Base-by-base conservation (phyloP, 1,140 invertebrate genomes). In the Dendroctonus valens region DNA sequence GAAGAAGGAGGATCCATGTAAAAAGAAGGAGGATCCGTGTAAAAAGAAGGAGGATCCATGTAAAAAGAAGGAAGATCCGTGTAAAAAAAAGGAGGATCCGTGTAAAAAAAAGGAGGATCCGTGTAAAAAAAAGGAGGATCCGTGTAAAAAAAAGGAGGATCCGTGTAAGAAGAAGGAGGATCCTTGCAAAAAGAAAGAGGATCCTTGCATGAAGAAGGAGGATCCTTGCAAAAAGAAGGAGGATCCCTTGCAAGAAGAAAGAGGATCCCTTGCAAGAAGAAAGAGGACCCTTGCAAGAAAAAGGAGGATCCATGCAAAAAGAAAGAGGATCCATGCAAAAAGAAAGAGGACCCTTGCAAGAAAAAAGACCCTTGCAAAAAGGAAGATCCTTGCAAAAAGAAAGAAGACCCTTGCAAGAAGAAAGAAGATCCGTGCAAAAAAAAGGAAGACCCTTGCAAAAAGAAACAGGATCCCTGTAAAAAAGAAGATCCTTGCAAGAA, bases 1-100 rank as follows among this genome's bases (percentile, higher is more conserved):
- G 39, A 69, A 67, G 41, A 69, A 62, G 40, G 51, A 52, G 11
- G 57, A 67, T 61, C 48, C 59, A 7, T 59, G 54, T 39, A 59
- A 52, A 5, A 52, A 66, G 11, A 51, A 65, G 12, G 42, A 57
- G 38, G 57, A 44, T 9, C 39, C 55, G 3, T 60, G 41, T 9
- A 69, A 62, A 26, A 68, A 55, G 46, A 49, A 50, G 26, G 26
- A 26, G 3, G 26, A 26, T 26, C 26, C 26, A 26, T 26, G 26
- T 26, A 26, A 26, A 26, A 26, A 26, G 15, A 42, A 67, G n/a
- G n/a, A n/a, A n/a, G n/a, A n/a, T 41, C 49, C 48, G 0, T 4
- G 41, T 9, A 63, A 54, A n/a, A 54, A 54, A 38, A 42, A 44
- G 15, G 61, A 54, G 7, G 44, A 61, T 41, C 49, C 59, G 4